A percentile compares a stretch with the other conserved stretches of the same genome.
These are phyloP conservation scores for Stenichneumon culpator DNA, from an alignment of 2,888 invertebrate genomes.

Conservation along the genomic window DNA sequence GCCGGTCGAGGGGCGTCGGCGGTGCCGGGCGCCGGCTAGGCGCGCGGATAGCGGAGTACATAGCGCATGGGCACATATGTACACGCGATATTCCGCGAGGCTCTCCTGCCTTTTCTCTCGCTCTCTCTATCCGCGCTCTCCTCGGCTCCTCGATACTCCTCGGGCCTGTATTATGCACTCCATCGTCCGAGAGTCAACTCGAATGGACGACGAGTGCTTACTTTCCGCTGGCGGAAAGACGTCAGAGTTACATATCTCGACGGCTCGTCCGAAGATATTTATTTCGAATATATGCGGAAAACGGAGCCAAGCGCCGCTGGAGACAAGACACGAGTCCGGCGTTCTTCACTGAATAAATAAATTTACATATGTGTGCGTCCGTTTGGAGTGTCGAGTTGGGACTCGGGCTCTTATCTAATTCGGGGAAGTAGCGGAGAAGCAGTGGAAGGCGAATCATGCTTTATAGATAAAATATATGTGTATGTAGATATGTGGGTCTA, in stretches of 20 bases:
- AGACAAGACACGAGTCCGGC: not conserved
- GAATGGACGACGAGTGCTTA: slow-evolving; percentile 3
- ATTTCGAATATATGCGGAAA: slow-evolving; percentile 13
- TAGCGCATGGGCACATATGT: slow-evolving; percentile 63
- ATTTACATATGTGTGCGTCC: not conserved
- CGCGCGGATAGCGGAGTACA: slow-evolving; percentile 75
- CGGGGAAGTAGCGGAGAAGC: not conserved
- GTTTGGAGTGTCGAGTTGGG: not conserved
- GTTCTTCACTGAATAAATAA: not conserved
- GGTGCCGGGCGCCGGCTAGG: slow-evolving; percentile 78
- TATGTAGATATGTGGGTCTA: not conserved
- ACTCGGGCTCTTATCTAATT: slow-evolving; percentile 8
- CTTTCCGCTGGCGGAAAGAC: not conserved
- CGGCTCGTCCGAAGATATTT: not conserved
- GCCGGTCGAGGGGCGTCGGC: slow-evolving; percentile 48
- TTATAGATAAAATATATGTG: not conserved
- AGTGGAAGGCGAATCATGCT: slow-evolving; percentile 1
- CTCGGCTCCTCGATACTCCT: slow-evolving; percentile 29
- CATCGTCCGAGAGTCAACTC: not conserved
- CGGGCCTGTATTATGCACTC: slow-evolving; percentile 26
- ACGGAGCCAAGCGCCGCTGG: slow-evolving; percentile 4
- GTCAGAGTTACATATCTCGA: not conserved
- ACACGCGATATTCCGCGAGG: slow-evolving; percentile 51
- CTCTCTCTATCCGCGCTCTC: not conserved
- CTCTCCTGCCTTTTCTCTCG: slow-evolving; percentile 28